Conservation (phyloP, 2,888 invertebrate species). For the Leucoptera coffeella region DNA sequence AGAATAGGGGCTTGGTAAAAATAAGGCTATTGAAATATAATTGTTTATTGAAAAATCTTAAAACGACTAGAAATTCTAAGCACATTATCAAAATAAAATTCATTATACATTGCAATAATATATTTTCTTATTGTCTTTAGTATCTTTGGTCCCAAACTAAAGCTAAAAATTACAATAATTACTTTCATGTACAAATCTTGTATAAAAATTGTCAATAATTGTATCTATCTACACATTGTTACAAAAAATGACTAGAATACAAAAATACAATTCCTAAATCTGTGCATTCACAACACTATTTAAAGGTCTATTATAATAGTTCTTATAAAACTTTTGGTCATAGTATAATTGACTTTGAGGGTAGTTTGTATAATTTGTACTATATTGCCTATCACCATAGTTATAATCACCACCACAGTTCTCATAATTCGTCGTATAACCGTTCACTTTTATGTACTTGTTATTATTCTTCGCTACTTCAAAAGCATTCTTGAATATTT, state of each 20-base stretch:
- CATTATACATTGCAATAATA: too few species aligned
- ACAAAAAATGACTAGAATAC: background rate
- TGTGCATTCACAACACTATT: background rate
- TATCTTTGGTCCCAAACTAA: too few species aligned
- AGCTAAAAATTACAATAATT: too few species aligned
- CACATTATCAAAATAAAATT: too few species aligned
- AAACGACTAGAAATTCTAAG: too few species aligned
- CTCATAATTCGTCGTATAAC: conserved; percentile 13
- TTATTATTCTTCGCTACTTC: conserved; percentile 32
- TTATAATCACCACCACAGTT: conserved; percentile 17
- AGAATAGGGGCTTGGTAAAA: too few species aligned
- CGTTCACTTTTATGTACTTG: conserved; percentile 18
- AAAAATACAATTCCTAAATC: background rate
- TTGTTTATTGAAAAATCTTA: too few species aligned
- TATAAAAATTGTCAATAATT: too few species aligned
- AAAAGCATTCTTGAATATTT: conserved; percentile 54
- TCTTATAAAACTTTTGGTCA: conserved; percentile 32
- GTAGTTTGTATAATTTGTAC: conserved; percentile 17
- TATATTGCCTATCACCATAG: conserved; percentile 15
- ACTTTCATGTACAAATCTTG: too few species aligned
- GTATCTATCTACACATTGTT: conserved; percentile 8
- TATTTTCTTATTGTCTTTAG: too few species aligned
- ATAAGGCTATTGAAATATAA: too few species aligned
- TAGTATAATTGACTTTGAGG: conserved; percentile 24
- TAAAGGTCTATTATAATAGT: conserved; percentile 25